Percentiles rank a stretch among this genome's conserved stretches.
These are phyloP conservation scores for Meriones psammophilus DNA, from an alignment of 2,797 vertebrate species.

Conservation along the genomic window DNA sequence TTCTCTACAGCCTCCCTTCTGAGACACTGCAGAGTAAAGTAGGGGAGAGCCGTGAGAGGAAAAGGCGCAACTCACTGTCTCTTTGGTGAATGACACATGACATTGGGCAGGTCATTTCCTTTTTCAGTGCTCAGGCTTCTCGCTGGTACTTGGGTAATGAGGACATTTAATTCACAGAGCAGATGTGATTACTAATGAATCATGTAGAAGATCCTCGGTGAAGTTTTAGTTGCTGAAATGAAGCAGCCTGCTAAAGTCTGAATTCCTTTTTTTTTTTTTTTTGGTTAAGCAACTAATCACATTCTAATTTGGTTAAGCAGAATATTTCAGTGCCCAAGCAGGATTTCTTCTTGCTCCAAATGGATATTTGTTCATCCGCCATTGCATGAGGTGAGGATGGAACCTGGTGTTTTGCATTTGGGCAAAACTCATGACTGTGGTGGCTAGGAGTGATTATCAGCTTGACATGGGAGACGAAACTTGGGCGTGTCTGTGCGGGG, in stretches of 20 bases:
- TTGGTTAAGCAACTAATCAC: slow-evolving; percentile 22
- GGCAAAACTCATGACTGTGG: not conserved
- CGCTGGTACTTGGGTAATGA: not conserved
- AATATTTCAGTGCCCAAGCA: slow-evolving; percentile 37
- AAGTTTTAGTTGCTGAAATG: slow-evolving; percentile 4
- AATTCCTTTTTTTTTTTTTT: not conserved
- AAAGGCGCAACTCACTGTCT: not conserved
- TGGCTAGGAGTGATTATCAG: not conserved
- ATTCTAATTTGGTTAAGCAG: not conserved
- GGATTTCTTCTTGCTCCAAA: not conserved
- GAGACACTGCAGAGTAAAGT: not conserved
- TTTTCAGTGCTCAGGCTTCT: not conserved
- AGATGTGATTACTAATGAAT: slow-evolving; percentile 41
- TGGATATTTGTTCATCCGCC: not conserved
- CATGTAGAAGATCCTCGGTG: slow-evolving; percentile 26
- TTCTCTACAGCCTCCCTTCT: not conserved
- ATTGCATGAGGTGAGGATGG: not conserved
- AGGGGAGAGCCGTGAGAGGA: not conserved
- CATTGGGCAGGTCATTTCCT: not conserved
- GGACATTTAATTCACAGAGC: slow-evolving; percentile 19
- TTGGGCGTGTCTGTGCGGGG: not conserved
- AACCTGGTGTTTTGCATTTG: slow-evolving; percentile 7
- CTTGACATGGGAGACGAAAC: not conserved
- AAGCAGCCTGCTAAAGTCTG: not conserved
- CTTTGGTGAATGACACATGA: not conserved